These are phyloP conservation scores for Pseudobourletiella spinata DNA, from an alignment of 1,140 invertebrate genomes.

Conservation along the genomic window DNA sequence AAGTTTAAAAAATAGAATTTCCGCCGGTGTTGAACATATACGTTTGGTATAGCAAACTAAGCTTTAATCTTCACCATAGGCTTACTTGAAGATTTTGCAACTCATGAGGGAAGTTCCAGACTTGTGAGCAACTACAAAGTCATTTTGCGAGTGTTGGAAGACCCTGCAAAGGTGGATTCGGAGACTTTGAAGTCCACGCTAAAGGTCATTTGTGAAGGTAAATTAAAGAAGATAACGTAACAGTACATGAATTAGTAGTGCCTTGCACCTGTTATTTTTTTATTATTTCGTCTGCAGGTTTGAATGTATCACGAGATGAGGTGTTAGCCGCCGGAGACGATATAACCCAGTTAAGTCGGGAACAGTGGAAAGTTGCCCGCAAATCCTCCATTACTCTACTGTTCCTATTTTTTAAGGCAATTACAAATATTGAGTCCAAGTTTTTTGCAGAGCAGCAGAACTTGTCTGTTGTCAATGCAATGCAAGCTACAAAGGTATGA, in stretches of 20 bases:
- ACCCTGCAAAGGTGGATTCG: not conserved
- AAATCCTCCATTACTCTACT: not conserved
- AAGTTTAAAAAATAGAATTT: too few species aligned
- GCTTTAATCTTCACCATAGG: too few species aligned
- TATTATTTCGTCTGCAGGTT: not conserved
- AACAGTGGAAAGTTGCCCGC: not conserved
- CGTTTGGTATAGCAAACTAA: too few species aligned
- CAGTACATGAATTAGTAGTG: not conserved
- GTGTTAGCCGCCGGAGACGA: not conserved
- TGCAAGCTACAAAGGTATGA: not conserved
- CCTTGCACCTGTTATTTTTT: not conserved
- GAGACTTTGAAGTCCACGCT: not conserved
- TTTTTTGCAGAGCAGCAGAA: not conserved
- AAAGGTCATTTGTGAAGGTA: not conserved
- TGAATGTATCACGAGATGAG: not conserved
- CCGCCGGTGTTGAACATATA: too few species aligned
- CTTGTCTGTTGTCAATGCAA: not conserved
- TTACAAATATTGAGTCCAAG: slow-evolving; percentile 5
- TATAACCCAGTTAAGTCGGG: not conserved
- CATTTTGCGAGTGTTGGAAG: not conserved
- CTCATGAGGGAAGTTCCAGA: not conserved
- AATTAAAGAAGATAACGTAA: not conserved
- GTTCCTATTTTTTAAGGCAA: not conserved
- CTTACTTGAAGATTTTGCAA: not conserved
- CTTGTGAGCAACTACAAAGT: not conserved